Evolutionary conservation across 1,140 invertebrate species (phyloP).

Genomic region (Tribolium castaneum): DNA sequence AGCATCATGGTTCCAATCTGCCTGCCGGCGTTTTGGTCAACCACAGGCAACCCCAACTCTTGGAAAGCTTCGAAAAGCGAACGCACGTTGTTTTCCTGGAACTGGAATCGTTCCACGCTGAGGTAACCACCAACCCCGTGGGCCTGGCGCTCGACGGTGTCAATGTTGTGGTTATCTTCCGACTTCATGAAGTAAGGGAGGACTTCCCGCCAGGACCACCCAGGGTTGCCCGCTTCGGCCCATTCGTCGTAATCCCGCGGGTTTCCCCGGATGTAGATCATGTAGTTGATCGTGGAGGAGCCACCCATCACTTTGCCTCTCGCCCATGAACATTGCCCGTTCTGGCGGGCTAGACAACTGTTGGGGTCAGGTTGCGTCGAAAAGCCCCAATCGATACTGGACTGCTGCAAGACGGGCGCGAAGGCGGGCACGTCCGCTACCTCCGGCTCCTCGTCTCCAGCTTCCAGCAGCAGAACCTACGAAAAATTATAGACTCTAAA

Average conservation of each 20-base stretch:
- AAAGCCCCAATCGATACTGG: slow-evolving; percentile 72
- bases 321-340: slow-evolving; percentile 64
- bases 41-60: slow-evolving; percentile 68
- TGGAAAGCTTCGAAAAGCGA: slow-evolving; percentile 70
- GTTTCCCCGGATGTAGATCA: slow-evolving; percentile 69
- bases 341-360: slow-evolving; percentile 63
- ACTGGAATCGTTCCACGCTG: slow-evolving; percentile 72
- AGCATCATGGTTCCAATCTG: slow-evolving; percentile 71
- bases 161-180: slow-evolving; percentile 67
- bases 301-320: slow-evolving; percentile 69
- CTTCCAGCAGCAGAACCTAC: slow-evolving; percentile 79
- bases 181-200: slow-evolving; percentile 68
- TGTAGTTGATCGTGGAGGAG: slow-evolving; percentile 67
- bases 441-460: slow-evolving; percentile 79
- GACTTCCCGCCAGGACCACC: slow-evolving; percentile 68
- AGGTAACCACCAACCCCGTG: slow-evolving; percentile 71
- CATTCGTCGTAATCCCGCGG: slow-evolving; percentile 69
- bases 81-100: slow-evolving; percentile 69
- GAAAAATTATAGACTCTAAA: too few species aligned
- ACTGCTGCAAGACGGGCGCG: slow-evolving; percentile 68
- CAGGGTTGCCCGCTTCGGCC: slow-evolving; percentile 64
- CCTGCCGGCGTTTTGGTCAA: slow-evolving; percentile 68
- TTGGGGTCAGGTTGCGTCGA: slow-evolving; percentile 68
- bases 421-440: slow-evolving; percentile 75
- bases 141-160: slow-evolving; percentile 65